Base-by-base conservation (phyloP, 2,113 vertebrate genomes). In the Menura novaehollandiae region DNA sequence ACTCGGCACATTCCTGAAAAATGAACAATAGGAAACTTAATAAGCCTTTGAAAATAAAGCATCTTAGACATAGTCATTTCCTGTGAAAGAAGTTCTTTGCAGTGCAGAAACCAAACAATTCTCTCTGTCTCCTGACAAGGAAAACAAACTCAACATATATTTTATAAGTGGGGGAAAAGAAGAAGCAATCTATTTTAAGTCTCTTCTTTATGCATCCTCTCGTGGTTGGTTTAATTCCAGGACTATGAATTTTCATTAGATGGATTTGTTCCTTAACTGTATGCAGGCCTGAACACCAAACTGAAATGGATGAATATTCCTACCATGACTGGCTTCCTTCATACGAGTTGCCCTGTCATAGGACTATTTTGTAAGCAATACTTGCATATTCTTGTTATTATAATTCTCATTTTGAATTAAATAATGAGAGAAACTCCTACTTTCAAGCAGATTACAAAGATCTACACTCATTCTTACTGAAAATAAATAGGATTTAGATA, bases 1-100 rank as follows among this genome's bases (percentile, higher is more conserved):
- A 76, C 78, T 32, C 96, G 56, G 74, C 71, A 87, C 84, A 95
- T 94, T 96, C 67, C 86, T 95, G 85, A 91, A 85, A 94, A 96
- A 59, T 53, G 35, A 91, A 85, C 85, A 95, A 92, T 68, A 81
- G 49, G n/a, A 43, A 88, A 93, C 46, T 86, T 94, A 93, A 78
- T 74, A 95, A 85, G 28, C 39, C 49, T 80, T 78, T 79, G 75
- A 79, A 91, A 91, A 75, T 30, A 73, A 93, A 88, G 32, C n/a
- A 72, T 73, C 55, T 80, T 88, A 64, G 39, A 68, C 32, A 13
- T 43, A 94, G 52, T 41, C 10, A 91, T 53, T 67, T 85, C 41
- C 71, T 58, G 16, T 73, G 69, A 96, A 90, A 89, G 56, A 26
- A 10, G 9, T 69, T 92, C 53, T 81, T 81, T 69, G 44, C 51